Conservation (phyloP, 2,888 invertebrate species). For the Opisthograptis luteolata region DNA sequence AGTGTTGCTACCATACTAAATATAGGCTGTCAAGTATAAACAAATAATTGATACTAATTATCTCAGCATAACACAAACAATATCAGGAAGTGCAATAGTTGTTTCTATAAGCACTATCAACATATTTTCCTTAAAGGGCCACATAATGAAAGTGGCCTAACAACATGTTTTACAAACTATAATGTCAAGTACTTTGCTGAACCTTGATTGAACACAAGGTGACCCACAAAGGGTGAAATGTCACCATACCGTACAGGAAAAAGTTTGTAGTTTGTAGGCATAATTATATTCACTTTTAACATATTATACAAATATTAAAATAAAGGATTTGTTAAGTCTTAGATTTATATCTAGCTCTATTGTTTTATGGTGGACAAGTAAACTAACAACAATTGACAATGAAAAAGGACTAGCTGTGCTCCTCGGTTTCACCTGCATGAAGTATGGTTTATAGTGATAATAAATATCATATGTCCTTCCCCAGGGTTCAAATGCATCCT, state of each 20-base stretch:
- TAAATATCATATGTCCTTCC: too few species aligned
- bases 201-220: conserved; percentile 78
- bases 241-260: conserved; percentile 70
- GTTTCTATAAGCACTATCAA: conserved; percentile 40
- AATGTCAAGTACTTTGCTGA: conserved; percentile 72
- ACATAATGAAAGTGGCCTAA: conserved; percentile 61
- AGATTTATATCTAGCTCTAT: too few species aligned
- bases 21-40: conserved; percentile 12
- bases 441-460: too few species aligned
- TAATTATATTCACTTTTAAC: neutral
- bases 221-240: conserved; percentile 78
- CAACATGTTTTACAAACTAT: conserved; percentile 61
- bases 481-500: too few species aligned
- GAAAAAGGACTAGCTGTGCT: too few species aligned
- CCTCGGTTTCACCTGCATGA: too few species aligned
- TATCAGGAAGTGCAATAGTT: conserved; percentile 46
- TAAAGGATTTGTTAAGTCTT: too few species aligned
- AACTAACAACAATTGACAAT: too few species aligned
- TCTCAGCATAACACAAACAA: conserved; percentile 42
- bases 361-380: too few species aligned
- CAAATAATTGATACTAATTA: conserved; percentile 18
- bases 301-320: too few species aligned
- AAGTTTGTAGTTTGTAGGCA: neutral
- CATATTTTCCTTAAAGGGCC: conserved; percentile 54
- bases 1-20: neutral